Percentiles rank a stretch among this genome's conserved stretches.
phyloP scores from a whole-genome alignment of 2,797 vertebrate species.

The Coracias cyanogaster region DNA sequence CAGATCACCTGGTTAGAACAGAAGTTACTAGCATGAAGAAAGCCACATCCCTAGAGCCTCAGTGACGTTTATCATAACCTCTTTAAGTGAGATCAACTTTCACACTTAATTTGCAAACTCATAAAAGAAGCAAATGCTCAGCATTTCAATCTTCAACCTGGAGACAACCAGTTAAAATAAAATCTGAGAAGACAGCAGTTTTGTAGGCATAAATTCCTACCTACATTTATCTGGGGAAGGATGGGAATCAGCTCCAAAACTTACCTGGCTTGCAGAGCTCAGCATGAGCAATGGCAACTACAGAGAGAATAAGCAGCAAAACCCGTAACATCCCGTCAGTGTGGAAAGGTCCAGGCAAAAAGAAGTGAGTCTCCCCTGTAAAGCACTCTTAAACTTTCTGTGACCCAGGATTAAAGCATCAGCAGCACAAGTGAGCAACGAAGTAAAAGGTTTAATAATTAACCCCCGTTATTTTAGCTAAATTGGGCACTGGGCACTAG shows the following conservation, averaged over 20 bases:
- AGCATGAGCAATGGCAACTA: slow-evolving; percentile 61
- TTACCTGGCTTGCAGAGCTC: slow-evolving; percentile 85
- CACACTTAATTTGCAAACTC: background rate
- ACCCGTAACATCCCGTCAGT: slow-evolving; percentile 79
- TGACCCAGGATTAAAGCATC: slow-evolving; percentile 75
- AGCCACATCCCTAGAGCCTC: background rate
- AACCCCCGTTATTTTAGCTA: slow-evolving; percentile 73
- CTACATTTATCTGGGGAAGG: background rate
- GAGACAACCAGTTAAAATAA: background rate
- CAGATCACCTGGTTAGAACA: background rate
- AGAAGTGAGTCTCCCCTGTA: slow-evolving; percentile 43
- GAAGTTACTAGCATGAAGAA: background rate
- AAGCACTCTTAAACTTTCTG: slow-evolving; percentile 78
- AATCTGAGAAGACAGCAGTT: background rate
- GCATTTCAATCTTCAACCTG: background rate
- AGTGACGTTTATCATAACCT: background rate
- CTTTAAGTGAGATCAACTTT: background rate
- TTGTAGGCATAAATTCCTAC: background rate
- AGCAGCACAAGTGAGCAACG: slow-evolving; percentile 54
- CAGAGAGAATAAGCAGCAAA: slow-evolving; percentile 76
- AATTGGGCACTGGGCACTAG: slow-evolving; percentile 39
- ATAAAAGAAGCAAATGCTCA: background rate
- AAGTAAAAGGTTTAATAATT: slow-evolving; percentile 81
- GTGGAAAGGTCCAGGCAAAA: slow-evolving; percentile 61
- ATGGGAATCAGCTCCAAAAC: slow-evolving; percentile 21